Conservation (phyloP, 2,113 vertebrate genomes). For the Puma concolor region DNA sequence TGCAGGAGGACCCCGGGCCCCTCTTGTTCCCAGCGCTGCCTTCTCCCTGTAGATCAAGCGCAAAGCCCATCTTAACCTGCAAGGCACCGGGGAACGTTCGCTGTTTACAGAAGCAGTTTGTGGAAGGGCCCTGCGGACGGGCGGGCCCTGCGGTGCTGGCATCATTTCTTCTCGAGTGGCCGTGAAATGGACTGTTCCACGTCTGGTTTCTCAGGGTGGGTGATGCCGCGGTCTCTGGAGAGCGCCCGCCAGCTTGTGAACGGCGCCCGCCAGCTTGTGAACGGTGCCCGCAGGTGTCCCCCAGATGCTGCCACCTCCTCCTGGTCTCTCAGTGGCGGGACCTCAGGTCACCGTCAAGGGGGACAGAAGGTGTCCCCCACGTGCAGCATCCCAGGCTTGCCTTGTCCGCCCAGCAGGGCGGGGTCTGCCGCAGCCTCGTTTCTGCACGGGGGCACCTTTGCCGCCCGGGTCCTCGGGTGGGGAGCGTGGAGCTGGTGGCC, state of each 20-base stretch:
- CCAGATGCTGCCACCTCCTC: background rate
- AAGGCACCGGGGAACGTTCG: background rate
- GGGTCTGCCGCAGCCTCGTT: rapidly evolving
- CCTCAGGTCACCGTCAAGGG: background rate
- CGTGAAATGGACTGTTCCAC: background rate
- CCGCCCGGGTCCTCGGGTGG: rapidly evolving
- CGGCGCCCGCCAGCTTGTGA: rapidly evolving
- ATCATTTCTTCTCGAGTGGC: rapidly evolving
- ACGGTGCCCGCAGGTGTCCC: rapidly evolving
- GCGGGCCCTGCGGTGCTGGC: background rate
- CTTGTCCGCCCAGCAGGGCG: background rate
- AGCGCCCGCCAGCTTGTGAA: rapidly evolving
- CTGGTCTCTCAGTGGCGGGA: rapidly evolving
- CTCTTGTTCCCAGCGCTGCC: rapidly evolving
- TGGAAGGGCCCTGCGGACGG: rapidly evolving
- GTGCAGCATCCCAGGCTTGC: background rate
- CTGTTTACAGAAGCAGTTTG: background rate
- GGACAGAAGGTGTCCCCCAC: background rate
- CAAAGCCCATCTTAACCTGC: rapidly evolving
- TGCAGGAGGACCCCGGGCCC: background rate
- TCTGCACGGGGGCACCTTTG: background rate
- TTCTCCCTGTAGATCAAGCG: rapidly evolving
- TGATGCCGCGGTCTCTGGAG: background rate
- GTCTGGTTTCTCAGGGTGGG: rapidly evolving
- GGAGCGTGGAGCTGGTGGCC: background rate